These are phyloP conservation scores for Ictalurus punctatus DNA, from an alignment of 2,113 vertebrate species.

Conservation along the genomic window DNA sequence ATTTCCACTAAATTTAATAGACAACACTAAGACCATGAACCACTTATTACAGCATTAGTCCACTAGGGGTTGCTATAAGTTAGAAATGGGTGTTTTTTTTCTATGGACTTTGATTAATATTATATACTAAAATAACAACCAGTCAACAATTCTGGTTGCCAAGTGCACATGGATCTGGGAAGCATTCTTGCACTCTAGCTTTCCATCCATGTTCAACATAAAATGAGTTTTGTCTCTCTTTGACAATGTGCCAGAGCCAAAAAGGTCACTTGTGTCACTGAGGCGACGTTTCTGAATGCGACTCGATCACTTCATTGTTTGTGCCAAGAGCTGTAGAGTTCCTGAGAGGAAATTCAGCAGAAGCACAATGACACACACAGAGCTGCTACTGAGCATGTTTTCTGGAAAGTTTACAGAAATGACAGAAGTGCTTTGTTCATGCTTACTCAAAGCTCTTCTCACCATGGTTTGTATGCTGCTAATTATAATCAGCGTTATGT, in stretches of 20 bases:
- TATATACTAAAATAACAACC: not conserved
- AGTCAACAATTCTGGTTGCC: not conserved
- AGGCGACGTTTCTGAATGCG: not conserved
- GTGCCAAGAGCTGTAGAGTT: conserved; percentile 4
- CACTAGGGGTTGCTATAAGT: not conserved
- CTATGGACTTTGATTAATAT: not conserved
- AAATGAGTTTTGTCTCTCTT: not conserved
- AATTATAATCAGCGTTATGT: not conserved
- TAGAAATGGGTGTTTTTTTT: rapidly evolving
- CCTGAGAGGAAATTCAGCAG: not conserved
- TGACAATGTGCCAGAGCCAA: not conserved
- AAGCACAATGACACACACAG: not conserved
- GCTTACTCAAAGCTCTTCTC: not conserved
- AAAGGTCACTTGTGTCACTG: not conserved
- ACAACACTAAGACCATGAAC: too few species aligned
- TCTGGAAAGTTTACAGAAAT: not conserved
- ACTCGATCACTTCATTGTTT: conserved; percentile 4
- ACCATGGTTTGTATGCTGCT: not conserved
- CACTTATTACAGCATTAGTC: not conserved
- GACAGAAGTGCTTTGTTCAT: not conserved
- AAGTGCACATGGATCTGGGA: not conserved
- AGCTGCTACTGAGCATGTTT: not conserved
- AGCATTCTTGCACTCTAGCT: not conserved
- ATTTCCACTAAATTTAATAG: not conserved
- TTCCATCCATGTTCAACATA: not conserved